These are phyloP conservation scores for Monarcha castaneiventris DNA, from an alignment of 2,113 vertebrate species.

Conservation along the genomic window DNA sequence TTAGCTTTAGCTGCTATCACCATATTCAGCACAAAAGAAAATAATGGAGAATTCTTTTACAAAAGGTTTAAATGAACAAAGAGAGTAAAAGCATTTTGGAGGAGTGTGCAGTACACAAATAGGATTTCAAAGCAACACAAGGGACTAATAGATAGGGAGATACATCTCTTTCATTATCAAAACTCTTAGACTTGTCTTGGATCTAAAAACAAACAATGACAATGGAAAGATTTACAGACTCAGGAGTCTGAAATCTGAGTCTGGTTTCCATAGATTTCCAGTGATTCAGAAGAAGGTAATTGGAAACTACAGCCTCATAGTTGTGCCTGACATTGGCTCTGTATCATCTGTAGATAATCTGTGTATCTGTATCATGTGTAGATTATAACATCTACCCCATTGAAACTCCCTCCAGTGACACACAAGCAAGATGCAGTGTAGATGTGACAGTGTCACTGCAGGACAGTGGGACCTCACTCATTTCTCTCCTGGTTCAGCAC, in stretches of 20 bases:
- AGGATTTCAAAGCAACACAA: neutral
- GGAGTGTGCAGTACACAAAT: neutral
- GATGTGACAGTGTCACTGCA: neutral
- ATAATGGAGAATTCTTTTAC: neutral
- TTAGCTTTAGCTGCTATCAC: neutral
- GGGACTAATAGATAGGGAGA: neutral
- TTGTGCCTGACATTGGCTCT: neutral
- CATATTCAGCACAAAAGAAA: neutral
- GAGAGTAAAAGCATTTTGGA: neutral
- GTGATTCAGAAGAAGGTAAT: neutral
- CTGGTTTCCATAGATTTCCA: neutral
- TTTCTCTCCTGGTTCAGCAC: neutral
- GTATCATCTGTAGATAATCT: neutral
- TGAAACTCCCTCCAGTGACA: neutral
- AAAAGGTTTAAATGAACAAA: neutral
- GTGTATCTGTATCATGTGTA: neutral
- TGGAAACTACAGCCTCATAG: neutral
- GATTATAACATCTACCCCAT: accelerated
- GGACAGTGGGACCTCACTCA: neutral
- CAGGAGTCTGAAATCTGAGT: neutral
- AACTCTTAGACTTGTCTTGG: neutral
- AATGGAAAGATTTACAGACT: neutral
- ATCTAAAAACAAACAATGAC: neutral
- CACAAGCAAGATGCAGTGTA: neutral
- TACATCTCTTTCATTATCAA: neutral